Evolutionary conservation across 2,113 vertebrate species (phyloP), one percentile per base, ranked within the genome.

Genomic region (Siniperca knerii): DNA sequence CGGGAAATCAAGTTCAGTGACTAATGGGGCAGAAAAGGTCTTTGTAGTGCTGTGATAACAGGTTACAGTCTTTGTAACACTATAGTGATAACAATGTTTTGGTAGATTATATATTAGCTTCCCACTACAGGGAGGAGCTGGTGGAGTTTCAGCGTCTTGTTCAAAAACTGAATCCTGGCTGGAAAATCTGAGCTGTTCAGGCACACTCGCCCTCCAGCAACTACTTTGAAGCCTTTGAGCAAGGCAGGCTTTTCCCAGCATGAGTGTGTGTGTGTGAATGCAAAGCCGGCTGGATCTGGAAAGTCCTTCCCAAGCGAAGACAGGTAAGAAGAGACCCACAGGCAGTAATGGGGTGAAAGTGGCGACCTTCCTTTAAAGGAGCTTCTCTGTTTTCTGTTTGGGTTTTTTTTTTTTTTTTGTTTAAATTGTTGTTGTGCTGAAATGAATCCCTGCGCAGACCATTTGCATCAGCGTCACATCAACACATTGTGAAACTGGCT

Each of bases 401-500:
- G 29, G 29, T 29, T 29, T 29, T 44, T 46, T 5, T 16, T 20
- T 20, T 40, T 18, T 8, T 80, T 37, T 40, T 13, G 25, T 20
- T 18, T 6, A 7, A 9, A 8, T 44, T 10, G 42, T 44, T 57
- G n/a, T 73, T 20, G 35, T 13, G 16, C 21, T 16, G 66, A 75
- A 37, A 88, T 92, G 86, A 89, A 72, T 86, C 54, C 77, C 75
- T 71, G 69, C 52, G 0, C 79, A 16, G 89, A 48, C 55, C 92
- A 88, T 94, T 94, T 94, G 93, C 92, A 95, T 94, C 89, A 81
- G 93, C 94, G 93, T 95, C 95, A 46, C 87, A 90, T 94, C 93
- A 90, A 95, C 92, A 93, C 93, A 93, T 95, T 96, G 92, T 94
- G 95, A 97, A 97, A 96, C 71, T 89, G 85, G n/a, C 23, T 72